Evolutionary conservation across 2,797 vertebrate species (phyloP).

Genomic region (Coendou prehensilis): DNA sequence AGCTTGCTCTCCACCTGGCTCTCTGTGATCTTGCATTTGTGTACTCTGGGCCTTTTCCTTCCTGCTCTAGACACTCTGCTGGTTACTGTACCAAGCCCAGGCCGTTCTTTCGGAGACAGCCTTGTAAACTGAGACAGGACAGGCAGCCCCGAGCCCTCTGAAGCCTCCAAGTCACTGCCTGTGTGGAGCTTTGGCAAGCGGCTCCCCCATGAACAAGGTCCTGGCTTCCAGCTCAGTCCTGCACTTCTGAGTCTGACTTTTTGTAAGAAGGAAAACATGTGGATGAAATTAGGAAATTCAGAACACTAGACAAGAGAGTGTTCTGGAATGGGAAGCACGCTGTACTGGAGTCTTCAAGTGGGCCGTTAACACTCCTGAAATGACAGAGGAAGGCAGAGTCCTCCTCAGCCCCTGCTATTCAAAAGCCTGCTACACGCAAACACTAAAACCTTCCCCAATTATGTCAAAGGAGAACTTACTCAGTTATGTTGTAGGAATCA

Average conservation of each 20-base stretch:
- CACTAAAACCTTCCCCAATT: neutral
- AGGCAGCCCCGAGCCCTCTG: slow-evolving; percentile 49
- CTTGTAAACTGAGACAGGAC: slow-evolving; percentile 66
- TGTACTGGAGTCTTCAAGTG: slow-evolving; percentile 1
- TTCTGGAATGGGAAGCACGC: slow-evolving; percentile 46
- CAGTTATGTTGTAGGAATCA: neutral
- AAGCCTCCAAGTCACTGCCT: slow-evolving; percentile 35
- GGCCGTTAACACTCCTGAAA: neutral
- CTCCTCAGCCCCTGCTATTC: no score
- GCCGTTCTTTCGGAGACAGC: slow-evolving; percentile 50
- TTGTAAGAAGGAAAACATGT: slow-evolving; percentile 71
- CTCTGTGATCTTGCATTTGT: neutral
- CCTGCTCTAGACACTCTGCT: neutral
- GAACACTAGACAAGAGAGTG: slow-evolving; percentile 61
- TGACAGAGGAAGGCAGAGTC: slow-evolving; percentile 13
- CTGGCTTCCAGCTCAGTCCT: slow-evolving; percentile 62
- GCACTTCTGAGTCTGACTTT: slow-evolving; percentile 61
- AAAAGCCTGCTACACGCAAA: neutral
- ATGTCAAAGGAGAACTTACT: neutral
- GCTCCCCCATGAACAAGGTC: slow-evolving; percentile 72
- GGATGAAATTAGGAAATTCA: slow-evolving; percentile 82
- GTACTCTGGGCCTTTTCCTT: slow-evolving; percentile 48
- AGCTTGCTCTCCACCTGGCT: slow-evolving; percentile 31
- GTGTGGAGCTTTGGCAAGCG: slow-evolving; percentile 75
- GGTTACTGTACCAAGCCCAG: slow-evolving; percentile 58